Evolutionary conservation across 2,888 invertebrate genomes (phyloP), one percentile per base, ranked within the genome.

Genomic region (Torymus auratus): DNA sequence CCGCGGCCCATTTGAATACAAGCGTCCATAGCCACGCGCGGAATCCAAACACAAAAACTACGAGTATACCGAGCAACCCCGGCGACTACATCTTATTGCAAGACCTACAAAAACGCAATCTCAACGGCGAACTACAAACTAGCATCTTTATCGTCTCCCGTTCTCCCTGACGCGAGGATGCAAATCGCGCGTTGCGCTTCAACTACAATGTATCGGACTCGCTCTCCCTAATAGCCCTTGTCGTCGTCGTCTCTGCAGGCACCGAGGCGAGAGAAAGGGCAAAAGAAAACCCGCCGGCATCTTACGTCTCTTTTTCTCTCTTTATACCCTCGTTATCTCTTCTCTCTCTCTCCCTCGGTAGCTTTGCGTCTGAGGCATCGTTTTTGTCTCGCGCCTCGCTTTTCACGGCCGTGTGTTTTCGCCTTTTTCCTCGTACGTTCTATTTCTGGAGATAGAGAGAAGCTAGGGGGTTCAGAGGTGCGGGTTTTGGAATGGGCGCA

Each of bases 271-370:
- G 72, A 73, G 64, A 73, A 73, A 20, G 61, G 10, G 17, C 17
- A 58, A 15, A 55, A 71, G 50, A 71, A 60, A 70, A 14, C 2
- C 5, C 28, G 28, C 28, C n/a, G 28, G 7, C 23, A 13, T 15
- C 50, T 69, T 56, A 77, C 71, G 80, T 74, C 72, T 78, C 80
- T 70, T 56, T 64, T 70, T 64, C 17, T 64, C 77, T 76, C 74
- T 65, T 74, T 74, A 68, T 68, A 23, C 23, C n/a, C 14, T 15
- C 28, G 53, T 67, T n/a, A 17, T 41, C 17, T 50, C 2, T 56
- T 56, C 68, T 41, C 13, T 71, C 41, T 72, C 28, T 64, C 55
- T 20, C 17, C 0, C 60, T 15, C 67, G 13, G 17, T 28, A 55
- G 17, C 50, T 15, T 10, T 14, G 4, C 50, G n/a, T 23, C 55